These are phyloP conservation scores for Chloebia gouldiae DNA, from an alignment of 2,113 vertebrate genomes.

Conservation along the genomic window DNA sequence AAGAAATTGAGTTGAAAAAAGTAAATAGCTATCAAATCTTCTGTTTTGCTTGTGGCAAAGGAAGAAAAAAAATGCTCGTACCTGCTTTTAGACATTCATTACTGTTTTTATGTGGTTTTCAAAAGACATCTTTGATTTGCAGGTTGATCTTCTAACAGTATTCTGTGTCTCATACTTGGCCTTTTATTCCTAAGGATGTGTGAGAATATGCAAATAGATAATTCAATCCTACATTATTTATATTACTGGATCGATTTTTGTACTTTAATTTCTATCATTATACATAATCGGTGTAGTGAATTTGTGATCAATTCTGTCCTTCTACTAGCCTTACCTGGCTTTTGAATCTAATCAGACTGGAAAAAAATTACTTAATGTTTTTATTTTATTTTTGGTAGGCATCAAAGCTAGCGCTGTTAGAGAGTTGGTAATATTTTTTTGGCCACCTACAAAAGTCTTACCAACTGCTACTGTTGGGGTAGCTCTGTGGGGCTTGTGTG, in stretches of 20 bases:
- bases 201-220: neutral
- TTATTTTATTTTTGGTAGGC: neutral
- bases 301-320: neutral
- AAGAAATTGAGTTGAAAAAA: neutral
- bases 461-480: neutral
- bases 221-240: neutral
- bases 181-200: neutral
- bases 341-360: neutral
- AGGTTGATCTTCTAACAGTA: neutral
- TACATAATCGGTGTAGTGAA: neutral
- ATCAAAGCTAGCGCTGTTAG: neutral
- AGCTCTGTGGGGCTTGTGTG: neutral
- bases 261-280: neutral
- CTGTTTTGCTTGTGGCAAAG: neutral
- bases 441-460: neutral
- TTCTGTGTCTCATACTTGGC: neutral
- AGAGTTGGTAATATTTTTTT: neutral
- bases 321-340: neutral
- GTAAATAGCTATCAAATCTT: neutral
- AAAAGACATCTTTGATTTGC: neutral
- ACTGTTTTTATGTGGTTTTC: neutral
- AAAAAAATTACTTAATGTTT: neutral
- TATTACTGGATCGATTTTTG: neutral
- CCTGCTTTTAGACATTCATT: neutral
- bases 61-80: neutral